Conservation (phyloP, 1,140 invertebrate species). For the Marisa cornuarietis region DNA sequence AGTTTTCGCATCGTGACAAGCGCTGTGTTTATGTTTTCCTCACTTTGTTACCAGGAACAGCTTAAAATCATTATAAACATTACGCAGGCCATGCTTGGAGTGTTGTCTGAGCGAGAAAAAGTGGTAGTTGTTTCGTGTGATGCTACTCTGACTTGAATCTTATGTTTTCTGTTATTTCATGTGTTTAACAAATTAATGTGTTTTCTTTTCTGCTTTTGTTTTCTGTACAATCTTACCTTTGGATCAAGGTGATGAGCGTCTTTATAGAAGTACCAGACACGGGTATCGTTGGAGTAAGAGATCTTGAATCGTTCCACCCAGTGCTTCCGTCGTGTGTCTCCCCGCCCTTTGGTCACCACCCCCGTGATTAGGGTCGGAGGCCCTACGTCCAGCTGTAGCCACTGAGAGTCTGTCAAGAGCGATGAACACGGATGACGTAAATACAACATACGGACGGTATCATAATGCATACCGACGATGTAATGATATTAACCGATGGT, state of each 20-base stretch:
- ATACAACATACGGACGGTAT: no score
- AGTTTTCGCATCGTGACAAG: no score
- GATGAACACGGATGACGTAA: not conserved
- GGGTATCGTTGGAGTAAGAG: conserved; percentile 71
- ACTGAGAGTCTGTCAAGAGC: conserved; percentile 67
- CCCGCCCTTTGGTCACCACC: conserved; percentile 70
- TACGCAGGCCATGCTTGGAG: no score
- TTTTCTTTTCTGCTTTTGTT: not conserved
- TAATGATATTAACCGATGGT: no score
- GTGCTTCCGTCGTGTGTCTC: conserved; percentile 68
- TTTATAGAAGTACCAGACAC: conserved; percentile 71
- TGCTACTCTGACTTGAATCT: no score
- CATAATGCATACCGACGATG: no score
- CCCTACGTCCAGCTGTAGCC: conserved; percentile 72
- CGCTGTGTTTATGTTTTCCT: no score
- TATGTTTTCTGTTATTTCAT: not conserved
- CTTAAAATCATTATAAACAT: no score
- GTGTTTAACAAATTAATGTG: not conserved
- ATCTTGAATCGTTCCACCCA: conserved; percentile 72
- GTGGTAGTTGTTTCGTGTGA: no score
- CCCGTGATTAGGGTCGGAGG: conserved; percentile 71
- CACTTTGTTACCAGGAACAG: no score
- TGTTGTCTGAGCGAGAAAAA: no score
- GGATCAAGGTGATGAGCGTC: conserved; percentile 70
- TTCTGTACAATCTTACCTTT: conserved; percentile 64